Base-by-base conservation (phyloP, 2,888 invertebrate genomes). In the Ceriagrion tenellum region DNA sequence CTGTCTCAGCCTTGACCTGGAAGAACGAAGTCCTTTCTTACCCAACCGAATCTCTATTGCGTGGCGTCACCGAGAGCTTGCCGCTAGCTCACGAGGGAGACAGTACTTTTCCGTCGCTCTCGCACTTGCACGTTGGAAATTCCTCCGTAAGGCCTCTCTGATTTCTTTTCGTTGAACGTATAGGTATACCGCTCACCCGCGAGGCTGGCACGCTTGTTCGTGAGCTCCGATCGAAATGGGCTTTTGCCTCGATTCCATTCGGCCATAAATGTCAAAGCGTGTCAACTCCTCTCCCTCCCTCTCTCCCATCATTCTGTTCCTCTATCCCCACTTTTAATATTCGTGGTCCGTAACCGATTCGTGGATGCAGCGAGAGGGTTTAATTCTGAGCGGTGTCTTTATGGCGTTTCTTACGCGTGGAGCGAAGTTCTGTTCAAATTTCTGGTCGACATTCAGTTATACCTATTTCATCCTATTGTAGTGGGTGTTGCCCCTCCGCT, bases 31-130 rank as follows among this genome's bases (percentile, higher is more conserved):
- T 30, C 12, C 69, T 69, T 69, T 69, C 81, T 81, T 81, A 35
- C 81, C 35, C 81, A 81, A 81, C 81, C 81, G 35, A 81, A 81
- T 81, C 81, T 81, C 18, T 81, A 35, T 35, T 30, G 81, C 81
- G 35, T 81, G 81, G 30, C 81, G 81, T 81, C 81, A 81, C 81
- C 81, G 26, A 20, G 18, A 20, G 13, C 59, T n/a, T 59, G 30
- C 35, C 2, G 35, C 35, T 18, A 2, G 12, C 10, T 35, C 30
- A 30, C 35, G 35, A 30, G 0, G n/a, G n/a, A n/a, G 35, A 35
- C 4, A 81, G 81, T 81, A 81, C 81, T 81, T 81, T 81, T 81
- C 81, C 59, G 59, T 35, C 69, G 69, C 16, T 35, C 16, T 35
- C 81, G 30, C 81, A 81, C 30, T 81, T 69, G 69, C 13, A 4